phyloP scores from a whole-genome alignment of 2,797 vertebrate genomes.

The Zalophus californianus region DNA sequence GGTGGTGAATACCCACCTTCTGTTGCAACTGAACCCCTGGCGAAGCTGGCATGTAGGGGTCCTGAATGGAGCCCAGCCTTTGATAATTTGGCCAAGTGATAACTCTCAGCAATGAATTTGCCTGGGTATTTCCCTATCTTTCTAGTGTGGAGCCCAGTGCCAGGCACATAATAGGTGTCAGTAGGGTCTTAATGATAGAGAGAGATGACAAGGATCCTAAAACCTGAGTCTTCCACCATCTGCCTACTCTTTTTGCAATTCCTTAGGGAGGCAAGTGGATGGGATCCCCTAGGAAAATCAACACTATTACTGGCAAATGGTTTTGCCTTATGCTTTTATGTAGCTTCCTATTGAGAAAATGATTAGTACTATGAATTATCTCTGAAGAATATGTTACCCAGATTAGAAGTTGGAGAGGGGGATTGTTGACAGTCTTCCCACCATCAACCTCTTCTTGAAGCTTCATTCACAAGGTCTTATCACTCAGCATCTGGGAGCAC shows the following conservation, averaged over 20 bases:
- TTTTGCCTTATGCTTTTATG: not conserved
- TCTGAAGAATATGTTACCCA: not conserved
- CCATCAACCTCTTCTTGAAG: not conserved
- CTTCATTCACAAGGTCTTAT: not conserved
- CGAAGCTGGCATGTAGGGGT: not conserved
- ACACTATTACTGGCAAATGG: not conserved
- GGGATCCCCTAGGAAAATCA: not conserved
- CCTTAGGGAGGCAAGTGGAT: not conserved
- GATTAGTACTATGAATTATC: not conserved
- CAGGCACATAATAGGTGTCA: not conserved
- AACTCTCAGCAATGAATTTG: not conserved
- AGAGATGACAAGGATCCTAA: not conserved
- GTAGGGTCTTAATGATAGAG: not conserved
- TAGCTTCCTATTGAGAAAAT: not conserved
- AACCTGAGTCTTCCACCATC: not conserved
- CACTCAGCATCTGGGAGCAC: not conserved
- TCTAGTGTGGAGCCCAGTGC: not conserved
- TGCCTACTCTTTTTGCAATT: not conserved
- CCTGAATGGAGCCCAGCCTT: not conserved
- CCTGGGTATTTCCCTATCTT: not conserved
- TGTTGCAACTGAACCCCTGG: not conserved
- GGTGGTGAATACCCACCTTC: not conserved
- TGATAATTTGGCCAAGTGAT: not conserved
- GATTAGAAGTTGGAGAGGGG: not conserved
- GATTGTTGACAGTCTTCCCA: not conserved